Conservation (phyloP, 2,888 invertebrate species). For the Corbicula japonica region DNA sequence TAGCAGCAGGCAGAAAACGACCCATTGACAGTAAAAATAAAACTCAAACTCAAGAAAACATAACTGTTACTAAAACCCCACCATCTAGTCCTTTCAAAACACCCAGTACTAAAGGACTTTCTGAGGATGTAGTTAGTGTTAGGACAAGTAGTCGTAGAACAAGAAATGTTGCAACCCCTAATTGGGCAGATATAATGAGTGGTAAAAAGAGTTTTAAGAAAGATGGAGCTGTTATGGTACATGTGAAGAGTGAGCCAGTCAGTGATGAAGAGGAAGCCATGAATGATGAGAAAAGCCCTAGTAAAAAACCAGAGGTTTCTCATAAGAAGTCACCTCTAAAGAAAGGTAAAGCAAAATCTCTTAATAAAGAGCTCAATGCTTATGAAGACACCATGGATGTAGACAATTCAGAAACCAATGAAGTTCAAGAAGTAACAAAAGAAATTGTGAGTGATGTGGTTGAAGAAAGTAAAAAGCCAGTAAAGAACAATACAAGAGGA, state of each 20-base stretch:
- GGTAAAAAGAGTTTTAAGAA: slow-evolving; percentile 48
- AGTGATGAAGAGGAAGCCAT: slow-evolving; percentile 9
- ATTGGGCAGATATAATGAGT: slow-evolving; percentile 62
- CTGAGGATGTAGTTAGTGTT: neutral
- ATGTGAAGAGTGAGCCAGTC: slow-evolving; percentile 14
- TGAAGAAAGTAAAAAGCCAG: neutral
- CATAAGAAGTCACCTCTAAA: too few species aligned
- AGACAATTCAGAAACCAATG: neutral
- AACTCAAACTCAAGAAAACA: neutral
- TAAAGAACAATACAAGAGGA: neutral
- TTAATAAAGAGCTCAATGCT: too few species aligned
- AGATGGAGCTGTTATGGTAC: slow-evolving; percentile 34
- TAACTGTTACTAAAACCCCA: neutral
- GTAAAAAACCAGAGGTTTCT: too few species aligned
- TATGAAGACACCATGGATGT: too few species aligned
- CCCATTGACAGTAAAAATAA: neutral
- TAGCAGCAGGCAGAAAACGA: neutral
- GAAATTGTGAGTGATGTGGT: neutral
- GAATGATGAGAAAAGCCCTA: neutral
- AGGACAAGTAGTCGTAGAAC: slow-evolving; percentile 43
- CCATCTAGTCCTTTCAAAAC: too few species aligned
- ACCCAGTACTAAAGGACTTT: neutral
- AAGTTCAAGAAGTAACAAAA: slow-evolving; percentile 5
- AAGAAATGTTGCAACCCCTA: slow-evolving; percentile 56
- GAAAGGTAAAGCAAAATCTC: too few species aligned